phyloP scores from a whole-genome alignment of 30 jellyfish, hydroid and myxozoan species.

The Aurelia sp. region DNA sequence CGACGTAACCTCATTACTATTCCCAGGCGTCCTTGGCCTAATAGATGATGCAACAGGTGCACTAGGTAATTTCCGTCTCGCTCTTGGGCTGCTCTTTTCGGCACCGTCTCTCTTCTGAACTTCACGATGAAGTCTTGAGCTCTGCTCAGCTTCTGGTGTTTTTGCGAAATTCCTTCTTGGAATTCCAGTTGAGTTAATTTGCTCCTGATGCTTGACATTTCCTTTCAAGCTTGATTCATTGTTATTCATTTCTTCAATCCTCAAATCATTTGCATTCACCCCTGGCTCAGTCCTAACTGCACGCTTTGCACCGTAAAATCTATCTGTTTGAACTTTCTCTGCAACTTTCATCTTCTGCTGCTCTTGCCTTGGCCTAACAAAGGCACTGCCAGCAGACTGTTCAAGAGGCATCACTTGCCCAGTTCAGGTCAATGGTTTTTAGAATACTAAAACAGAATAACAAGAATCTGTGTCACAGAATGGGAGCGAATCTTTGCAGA shows the following conservation, averaged over 20 bases:
- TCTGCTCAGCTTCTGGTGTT: constrained; percentile 19
- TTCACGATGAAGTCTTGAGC: constrained; percentile 23
- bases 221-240: background rate
- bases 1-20: background rate
- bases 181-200: constrained; percentile 17
- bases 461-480: no score
- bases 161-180: constrained; percentile 47
- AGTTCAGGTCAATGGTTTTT: no score
- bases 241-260: constrained; percentile 32
- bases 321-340: constrained; percentile 44
- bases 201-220: background rate
- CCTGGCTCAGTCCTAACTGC: constrained; percentile 1
- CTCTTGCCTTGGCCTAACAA: constrained; percentile 61
- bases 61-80: constrained; percentile 50
- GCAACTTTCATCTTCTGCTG: constrained; percentile 38
- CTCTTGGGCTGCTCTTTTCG: constrained; percentile 52
- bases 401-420: constrained; percentile 34
- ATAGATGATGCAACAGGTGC: constrained; percentile 44
- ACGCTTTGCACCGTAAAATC: constrained; percentile 33
- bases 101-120: constrained; percentile 15
- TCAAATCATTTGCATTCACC: constrained; percentile 6
- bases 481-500: no score
- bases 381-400: constrained; percentile 55
- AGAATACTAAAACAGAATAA: no score
- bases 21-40: constrained; percentile 31